Evolutionary conservation across 2,888 invertebrate genomes (phyloP), one percentile per base, ranked within the genome.

Genomic region (Auanema sp.): DNA sequence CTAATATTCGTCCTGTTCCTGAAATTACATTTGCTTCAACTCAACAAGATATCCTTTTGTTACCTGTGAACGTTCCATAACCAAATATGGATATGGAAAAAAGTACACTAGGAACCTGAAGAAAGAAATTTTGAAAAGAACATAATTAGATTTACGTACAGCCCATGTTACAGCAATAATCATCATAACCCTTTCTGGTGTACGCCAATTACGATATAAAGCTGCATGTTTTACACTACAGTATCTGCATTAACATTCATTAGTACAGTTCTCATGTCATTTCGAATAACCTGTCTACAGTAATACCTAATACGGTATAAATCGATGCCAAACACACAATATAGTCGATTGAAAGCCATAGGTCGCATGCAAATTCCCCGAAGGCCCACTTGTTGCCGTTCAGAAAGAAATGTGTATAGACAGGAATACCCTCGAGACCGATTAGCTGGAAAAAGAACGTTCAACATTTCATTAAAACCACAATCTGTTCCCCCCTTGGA

Each of bases 191-290:
- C 74, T 72, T 24, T 68, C 56, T 10, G 80, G 79, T 24, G 82
- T 83, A 52, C 82, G 88, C 98, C 98, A 99, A 79, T 92, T 91
- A 71, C 97, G 89, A 84, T 98, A 98, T 79, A 91, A 91, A 14
- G 98, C 94, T 4, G 98, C 96, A 76, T 96, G 95, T 87, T 94
- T 96, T 6, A 98, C 97, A 40, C 96, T 96, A 86, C 97, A 97
- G 86, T 93, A 98, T 64, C 81, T 80, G 55, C 25, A 58, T 41
- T 4, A 40, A n/a, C 16, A 76, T 66, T 10, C 10, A 21, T 18
- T 18, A 18, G 5, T 52, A 40, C 42, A 23, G 16, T 40, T 2
- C 5, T 33, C 55, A 16, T n/a, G 16, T 2, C 2, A 16, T 2
- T 10, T 4, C 21, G 1, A 47, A 62, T 49, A 42, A 79, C 76